phyloP scores from a whole-genome alignment of 2,113 vertebrate genomes.

The Eurypyga helias region DNA sequence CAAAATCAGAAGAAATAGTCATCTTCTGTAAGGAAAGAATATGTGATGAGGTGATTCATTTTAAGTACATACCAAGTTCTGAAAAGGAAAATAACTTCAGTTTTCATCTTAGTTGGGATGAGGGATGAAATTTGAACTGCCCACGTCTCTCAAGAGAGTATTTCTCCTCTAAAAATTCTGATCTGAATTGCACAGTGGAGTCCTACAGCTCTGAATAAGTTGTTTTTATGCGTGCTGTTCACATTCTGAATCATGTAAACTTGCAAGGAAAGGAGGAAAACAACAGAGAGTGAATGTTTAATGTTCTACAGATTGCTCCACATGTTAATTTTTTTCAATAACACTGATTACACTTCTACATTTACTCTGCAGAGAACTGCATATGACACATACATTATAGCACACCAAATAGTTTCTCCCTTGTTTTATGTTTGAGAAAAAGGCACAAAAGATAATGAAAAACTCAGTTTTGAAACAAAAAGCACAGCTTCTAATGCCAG shows the following conservation, averaged over 20 bases:
- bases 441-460: neutral
- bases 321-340: neutral
- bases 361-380: neutral
- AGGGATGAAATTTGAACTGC: slow-evolving; percentile 15
- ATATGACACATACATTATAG: neutral
- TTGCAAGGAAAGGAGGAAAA: neutral
- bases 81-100: neutral
- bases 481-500: neutral
- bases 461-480: neutral
- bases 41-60: neutral
- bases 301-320: neutral
- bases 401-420: neutral
- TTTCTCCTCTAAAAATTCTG: neutral
- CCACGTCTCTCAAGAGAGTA: neutral
- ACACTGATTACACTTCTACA: neutral
- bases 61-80: neutral
- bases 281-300: neutral
- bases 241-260: neutral
- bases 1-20: neutral
- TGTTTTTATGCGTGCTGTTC: neutral
- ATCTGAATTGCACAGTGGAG: neutral
- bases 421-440: neutral
- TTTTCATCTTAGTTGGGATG: neutral
- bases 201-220: neutral
- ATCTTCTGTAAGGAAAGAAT: neutral